phyloP scores from a whole-genome alignment of 2,113 vertebrate species.

The Gambusia holbrooki region DNA sequence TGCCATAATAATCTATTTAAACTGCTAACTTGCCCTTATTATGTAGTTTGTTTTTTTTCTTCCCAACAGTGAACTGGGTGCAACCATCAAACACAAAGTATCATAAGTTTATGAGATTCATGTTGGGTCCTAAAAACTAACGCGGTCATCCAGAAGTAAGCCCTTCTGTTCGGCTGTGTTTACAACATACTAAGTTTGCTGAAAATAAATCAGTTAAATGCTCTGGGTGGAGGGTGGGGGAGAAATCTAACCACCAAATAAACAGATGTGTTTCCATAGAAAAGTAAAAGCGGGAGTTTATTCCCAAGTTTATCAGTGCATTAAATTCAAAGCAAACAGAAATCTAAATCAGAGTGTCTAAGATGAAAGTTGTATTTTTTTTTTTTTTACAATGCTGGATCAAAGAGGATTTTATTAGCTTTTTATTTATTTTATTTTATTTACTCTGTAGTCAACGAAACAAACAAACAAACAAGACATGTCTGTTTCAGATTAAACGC shows the following conservation, averaged over 20 bases:
- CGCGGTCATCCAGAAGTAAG: slow-evolving; percentile 26
- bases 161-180: slow-evolving; percentile 29
- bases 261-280: neutral
- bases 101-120: slow-evolving; percentile 6
- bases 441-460: too few relatives aligned
- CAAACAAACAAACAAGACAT: too few relatives aligned
- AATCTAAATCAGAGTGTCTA: neutral
- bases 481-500: too few relatives aligned
- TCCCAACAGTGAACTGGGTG: slow-evolving; percentile 5
- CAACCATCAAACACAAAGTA: slow-evolving; percentile 11
- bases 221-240: neutral
- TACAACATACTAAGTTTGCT: slow-evolving; percentile 28
- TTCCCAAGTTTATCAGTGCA: neutral
- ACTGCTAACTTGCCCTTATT: neutral
- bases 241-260: neutral
- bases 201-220: slow-evolving; percentile 38
- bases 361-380: neutral
- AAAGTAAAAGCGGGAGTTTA: neutral
- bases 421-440: too few relatives aligned
- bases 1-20: neutral
- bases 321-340: neutral
- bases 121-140: slow-evolving; percentile 23
- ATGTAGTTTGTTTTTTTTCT: neutral
- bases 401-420: too few relatives aligned
- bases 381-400: too few relatives aligned